Base-by-base conservation (phyloP, 2,888 invertebrate species). In the Oxyscelio sp. region DNA sequence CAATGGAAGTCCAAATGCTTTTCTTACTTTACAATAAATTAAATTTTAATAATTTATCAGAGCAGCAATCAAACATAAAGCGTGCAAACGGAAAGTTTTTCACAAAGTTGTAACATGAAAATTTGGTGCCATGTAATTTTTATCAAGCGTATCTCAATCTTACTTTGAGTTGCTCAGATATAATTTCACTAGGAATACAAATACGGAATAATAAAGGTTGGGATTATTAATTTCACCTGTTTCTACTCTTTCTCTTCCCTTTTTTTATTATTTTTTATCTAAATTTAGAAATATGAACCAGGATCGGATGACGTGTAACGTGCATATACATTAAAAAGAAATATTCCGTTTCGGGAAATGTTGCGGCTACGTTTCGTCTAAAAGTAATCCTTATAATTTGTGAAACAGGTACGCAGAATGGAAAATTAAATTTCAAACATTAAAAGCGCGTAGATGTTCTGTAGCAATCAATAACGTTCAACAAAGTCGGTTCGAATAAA, bases 181-280 rank as follows among this genome's bases (percentile, higher is more conserved):
- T 58, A 45, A 70, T 70, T 58, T 17, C 58, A 45, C 31, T 15
- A 40, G 43, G 58, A 58, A 70, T 45, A 70, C 70, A 58, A 31
- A 45, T 45, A 70, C 56, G 56, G 70, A 71, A 71, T 71, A 70
- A 54, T 70, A 71, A 71, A 48, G 22, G 13, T 22, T 6, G n/a
- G 34, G 48, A 31, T 58, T 58, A 71, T 58, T 58, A 58, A 9
- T 48, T 34, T n/a, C n/a, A n/a, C n/a, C n/a, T n/a, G n/a, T n/a
- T n/a, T n/a, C n/a, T n/a, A n/a, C n/a, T n/a, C n/a, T n/a, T n/a
- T n/a, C n/a, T n/a, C n/a, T n/a, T n/a, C n/a, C n/a, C n/a, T n/a
- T n/a, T n/a, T n/a, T n/a, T n/a, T n/a, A n/a, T n/a, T n/a, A n/a
- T n/a, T n/a, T n/a, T n/a, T n/a, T n/a, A n/a, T n/a, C n/a, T n/a